phyloP scores from a whole-genome alignment of 2,113 vertebrate genomes.

The Lamprologus tigripictilis region DNA sequence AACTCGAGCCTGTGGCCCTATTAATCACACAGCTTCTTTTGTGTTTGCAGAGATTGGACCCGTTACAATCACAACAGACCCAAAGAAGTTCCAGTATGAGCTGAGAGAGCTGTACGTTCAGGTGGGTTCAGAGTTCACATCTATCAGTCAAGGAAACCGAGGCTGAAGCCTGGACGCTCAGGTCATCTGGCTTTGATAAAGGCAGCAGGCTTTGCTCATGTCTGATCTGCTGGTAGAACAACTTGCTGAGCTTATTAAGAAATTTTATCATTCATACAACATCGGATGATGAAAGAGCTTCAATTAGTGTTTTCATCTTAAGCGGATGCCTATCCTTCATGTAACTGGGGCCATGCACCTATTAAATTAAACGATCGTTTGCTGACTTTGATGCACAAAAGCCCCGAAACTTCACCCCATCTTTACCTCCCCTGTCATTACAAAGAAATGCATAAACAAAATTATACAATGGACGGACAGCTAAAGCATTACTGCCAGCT shows the following conservation, averaged over 20 bases:
- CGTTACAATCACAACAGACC: slow-evolving; percentile 96
- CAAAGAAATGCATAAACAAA: slow-evolving; percentile 22
- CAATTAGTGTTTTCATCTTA: neutral
- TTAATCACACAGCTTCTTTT: slow-evolving; percentile 18
- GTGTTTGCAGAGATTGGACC: slow-evolving; percentile 89
- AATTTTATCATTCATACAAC: neutral
- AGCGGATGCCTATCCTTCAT: neutral
- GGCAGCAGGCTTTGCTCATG: neutral
- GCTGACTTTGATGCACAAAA: neutral
- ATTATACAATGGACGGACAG: neutral
- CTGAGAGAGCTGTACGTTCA: slow-evolving; percentile 96
- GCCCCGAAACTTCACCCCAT: neutral
- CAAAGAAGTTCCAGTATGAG: slow-evolving; percentile 97
- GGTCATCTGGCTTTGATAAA: slow-evolving; percentile 29
- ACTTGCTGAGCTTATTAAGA: neutral
- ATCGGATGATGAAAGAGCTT: neutral
- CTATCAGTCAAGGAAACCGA: neutral
- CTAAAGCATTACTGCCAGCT: neutral
- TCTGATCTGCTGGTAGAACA: neutral
- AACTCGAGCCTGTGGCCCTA: neutral
- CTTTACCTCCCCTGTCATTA: neutral
- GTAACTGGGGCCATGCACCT: neutral
- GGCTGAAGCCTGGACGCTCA: neutral
- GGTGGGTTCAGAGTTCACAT: slow-evolving; percentile 69
- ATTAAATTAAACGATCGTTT: neutral